Evolutionary conservation across 2,113 vertebrate genomes (phyloP).

Genomic region (Pseudonaja textilis): DNA sequence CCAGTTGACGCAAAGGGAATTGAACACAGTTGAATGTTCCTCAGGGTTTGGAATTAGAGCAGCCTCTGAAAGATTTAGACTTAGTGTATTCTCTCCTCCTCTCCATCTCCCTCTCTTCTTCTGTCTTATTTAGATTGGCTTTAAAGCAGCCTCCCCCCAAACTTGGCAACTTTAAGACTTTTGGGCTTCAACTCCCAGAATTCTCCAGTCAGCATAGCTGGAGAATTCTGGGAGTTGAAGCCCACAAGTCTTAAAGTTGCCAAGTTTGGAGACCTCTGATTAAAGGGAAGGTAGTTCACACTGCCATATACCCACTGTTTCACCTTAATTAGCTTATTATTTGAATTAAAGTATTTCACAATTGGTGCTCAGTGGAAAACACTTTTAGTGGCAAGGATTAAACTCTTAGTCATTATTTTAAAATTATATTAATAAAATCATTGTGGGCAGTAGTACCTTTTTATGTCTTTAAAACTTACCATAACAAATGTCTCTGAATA

Average conservation of each 20-base stretch:
- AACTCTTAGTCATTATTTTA: neutral
- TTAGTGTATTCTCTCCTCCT: neutral
- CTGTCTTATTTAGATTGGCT: neutral
- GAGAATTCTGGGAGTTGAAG: no score
- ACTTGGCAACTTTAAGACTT: no score
- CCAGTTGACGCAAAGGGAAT: neutral
- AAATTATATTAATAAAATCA: neutral
- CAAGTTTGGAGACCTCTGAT: no score
- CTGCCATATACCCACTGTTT: neutral
- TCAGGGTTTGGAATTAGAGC: neutral
- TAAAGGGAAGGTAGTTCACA: neutral
- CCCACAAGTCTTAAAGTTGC: no score
- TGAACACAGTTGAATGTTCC: neutral
- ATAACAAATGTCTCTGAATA: neutral
- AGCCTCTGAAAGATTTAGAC: neutral
- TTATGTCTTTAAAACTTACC: neutral
- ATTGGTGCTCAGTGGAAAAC: neutral
- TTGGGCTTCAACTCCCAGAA: no score
- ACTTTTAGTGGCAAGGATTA: neutral
- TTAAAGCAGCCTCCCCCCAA: neutral
- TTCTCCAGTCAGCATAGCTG: no score
- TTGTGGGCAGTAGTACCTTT: neutral
- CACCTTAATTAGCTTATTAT: neutral
- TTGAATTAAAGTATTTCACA: neutral
- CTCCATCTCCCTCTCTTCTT: neutral